Evolutionary conservation across 2,113 vertebrate species (phyloP).

Genomic region (Apodemus speciosus): DNA sequence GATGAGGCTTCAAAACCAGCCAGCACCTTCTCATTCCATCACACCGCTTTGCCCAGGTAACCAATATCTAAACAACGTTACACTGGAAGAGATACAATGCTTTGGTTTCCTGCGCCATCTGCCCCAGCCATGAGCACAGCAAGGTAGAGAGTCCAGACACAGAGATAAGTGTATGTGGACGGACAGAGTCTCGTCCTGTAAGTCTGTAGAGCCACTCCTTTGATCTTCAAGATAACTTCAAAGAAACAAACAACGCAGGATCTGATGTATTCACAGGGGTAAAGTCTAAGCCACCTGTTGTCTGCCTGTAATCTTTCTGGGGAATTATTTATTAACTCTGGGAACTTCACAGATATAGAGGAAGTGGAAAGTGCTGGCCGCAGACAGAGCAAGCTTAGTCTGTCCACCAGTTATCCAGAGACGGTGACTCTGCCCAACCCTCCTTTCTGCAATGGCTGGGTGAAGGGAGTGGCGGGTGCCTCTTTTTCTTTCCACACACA

Average conservation of each 20-base stretch:
- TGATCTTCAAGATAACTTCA: not conserved
- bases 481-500: not conserved
- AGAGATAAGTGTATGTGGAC: not conserved
- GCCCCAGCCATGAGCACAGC: not conserved
- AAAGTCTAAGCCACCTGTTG: conserved; percentile 4
- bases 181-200: not conserved
- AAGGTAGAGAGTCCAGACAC: not conserved
- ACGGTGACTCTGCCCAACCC: too few relatives aligned
- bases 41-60: not conserved
- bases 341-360: not conserved
- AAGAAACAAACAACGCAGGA: not conserved
- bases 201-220: not conserved
- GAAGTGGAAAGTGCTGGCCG: not conserved
- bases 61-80: not conserved
- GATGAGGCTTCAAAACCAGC: not conserved
- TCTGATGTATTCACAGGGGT: not conserved
- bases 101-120: not conserved
- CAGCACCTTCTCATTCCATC: not conserved
- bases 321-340: not conserved
- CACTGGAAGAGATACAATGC: not conserved
- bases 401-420: not conserved
- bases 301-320: not conserved
- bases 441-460: not conserved
- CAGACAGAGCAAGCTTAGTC: not conserved
- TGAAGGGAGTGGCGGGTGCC: too few relatives aligned